Conservation (phyloP, 1,140 invertebrate species). For the Aphaenogaster ashmeadi region DNA sequence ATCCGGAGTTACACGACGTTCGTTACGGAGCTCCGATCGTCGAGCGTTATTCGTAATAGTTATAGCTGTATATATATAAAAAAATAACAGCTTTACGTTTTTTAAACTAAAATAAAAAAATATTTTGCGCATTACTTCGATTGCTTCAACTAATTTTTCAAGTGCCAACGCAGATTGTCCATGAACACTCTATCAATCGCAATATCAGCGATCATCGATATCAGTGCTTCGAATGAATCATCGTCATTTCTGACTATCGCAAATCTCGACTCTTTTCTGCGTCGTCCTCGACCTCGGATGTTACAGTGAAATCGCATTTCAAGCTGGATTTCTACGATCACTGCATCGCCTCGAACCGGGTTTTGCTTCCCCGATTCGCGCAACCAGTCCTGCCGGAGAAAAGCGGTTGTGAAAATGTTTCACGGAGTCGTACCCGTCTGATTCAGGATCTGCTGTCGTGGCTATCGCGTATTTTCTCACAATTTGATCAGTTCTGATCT, state of each 20-base stretch:
- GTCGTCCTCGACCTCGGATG: slow-evolving; percentile 39
- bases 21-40: slow-evolving; percentile 35
- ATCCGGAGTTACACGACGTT: slow-evolving; percentile 73
- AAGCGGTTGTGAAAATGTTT: slow-evolving; percentile 84
- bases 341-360: slow-evolving; percentile 70
- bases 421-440: slow-evolving; percentile 41
- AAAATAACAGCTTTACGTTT: not conserved
- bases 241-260: not conserved
- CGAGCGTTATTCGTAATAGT: not conserved
- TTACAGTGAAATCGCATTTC: slow-evolving; percentile 71
- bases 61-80: not conserved
- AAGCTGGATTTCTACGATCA: slow-evolving; percentile 78
- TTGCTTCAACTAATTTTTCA: not conserved
- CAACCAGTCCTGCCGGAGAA: slow-evolving; percentile 80
- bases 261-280: slow-evolving; percentile 45
- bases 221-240: not conserved
- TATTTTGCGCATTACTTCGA: not conserved
- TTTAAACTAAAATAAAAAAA: not conserved
- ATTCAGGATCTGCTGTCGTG: slow-evolving; percentile 57
- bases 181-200: not conserved
- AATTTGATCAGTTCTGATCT: slow-evolving; percentile 31
- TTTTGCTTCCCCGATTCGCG: slow-evolving; percentile 72
- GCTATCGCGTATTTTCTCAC: slow-evolving; percentile 39
- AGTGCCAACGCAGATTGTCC: not conserved
- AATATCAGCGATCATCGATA: not conserved